Base-by-base conservation (phyloP, 2,113 vertebrate genomes). In the Urocitellus parryii region DNA sequence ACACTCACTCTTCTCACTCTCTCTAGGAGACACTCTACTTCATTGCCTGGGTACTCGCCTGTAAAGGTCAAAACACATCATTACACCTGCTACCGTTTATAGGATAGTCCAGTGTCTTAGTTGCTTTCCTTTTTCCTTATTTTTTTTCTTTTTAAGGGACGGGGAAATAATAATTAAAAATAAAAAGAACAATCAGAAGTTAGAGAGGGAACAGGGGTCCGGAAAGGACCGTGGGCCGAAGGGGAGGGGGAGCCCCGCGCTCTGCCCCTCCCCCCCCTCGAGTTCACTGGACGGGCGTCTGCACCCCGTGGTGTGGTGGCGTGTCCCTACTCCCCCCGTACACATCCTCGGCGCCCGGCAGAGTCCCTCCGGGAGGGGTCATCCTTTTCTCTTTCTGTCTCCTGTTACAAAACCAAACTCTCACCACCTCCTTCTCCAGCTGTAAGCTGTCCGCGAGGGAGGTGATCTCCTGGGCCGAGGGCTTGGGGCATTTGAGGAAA, bases 381-480 rank as follows among this genome's bases (percentile, higher is more conserved):
- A 99, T 99, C 97, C 99, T 99, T 99, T 99, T 99, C 99, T 99
- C 99, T 98, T 99, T 99, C 99, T 99, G 99, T 99, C 99, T 99
- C 99, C 99, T 99, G 99, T 99, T 99, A 99, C 99, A 99, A 99
- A 99, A 99, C 99, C 99, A 99, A 99, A 99, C 99, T 99, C 99
- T 99, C 98, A 99, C 99, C 99, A 99, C 99, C 99, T 99, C 99
- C 98, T 99, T 99, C 98, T 99, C 99, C 98, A 99, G 98, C 99
- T 99, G 99, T 98, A 99, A 99, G 98, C 99, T 99, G 99, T 99
- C 99, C 99, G 99, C 99, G 90, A 99, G 99, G 97, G 98, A 98
- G 98, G 99, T 99, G 99, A 99, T 99, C 99, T 99, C 99, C 99
- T 99, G 99, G 98, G 99, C 99, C 73, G 99, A 99, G 97, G 99